Evolutionary conservation across 1,140 invertebrate genomes (phyloP).

Genomic region (Habropoda laboriosa): DNA sequence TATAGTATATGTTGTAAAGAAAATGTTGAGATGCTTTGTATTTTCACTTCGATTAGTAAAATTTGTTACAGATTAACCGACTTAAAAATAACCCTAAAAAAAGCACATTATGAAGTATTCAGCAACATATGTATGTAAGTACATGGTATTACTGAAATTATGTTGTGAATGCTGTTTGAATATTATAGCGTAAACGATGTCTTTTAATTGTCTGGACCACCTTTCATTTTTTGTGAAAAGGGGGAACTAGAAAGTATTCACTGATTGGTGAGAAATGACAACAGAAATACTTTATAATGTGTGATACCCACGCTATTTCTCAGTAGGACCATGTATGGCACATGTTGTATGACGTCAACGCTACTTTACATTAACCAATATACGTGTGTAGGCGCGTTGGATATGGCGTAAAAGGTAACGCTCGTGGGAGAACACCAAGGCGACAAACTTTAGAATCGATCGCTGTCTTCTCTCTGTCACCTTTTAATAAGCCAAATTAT

Average conservation of each 20-base stretch:
- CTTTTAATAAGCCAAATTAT: neutral
- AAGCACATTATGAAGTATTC: neutral
- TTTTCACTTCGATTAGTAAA: too few relatives aligned
- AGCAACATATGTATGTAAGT: neutral
- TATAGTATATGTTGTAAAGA: too few relatives aligned
- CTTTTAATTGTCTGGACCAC: neutral
- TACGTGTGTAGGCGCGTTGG: constrained; percentile 68
- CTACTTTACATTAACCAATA: constrained; percentile 72
- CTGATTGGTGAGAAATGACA: constrained; percentile 17
- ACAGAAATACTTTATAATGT: constrained; percentile 72
- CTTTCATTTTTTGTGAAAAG: neutral
- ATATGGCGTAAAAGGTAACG: constrained; percentile 71
- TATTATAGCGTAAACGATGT: neutral
- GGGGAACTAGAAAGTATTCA: neutral
- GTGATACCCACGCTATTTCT: constrained; percentile 69
- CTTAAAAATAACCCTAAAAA: neutral
- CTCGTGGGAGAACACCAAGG: constrained; percentile 70
- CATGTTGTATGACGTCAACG: constrained; percentile 72
- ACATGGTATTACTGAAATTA: neutral
- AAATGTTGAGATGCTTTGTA: too few relatives aligned
- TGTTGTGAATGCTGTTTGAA: neutral
- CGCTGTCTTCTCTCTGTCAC: neutral
- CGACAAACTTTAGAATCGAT: constrained; percentile 54
- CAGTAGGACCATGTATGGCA: constrained; percentile 71
- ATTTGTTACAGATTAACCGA: neutral